phyloP scores from a whole-genome alignment of 2,113 vertebrate genomes.

The Xenopus tropicalis region UCB_Xtro_10.0 CM004448.2:117009001-117009500 shows the following conservation, averaged over 20 bases:
- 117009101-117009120: too few relatives aligned
- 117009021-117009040: too few relatives aligned
- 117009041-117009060: too few relatives aligned
- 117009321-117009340: conserved; percentile 38
- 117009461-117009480: conserved; percentile 12
- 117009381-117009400: conserved; percentile 17
- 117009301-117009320: conserved; percentile 24
- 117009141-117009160: too few relatives aligned
- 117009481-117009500: conserved; percentile 17
- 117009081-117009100: too few relatives aligned
- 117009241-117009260: neutral
- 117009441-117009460: conserved; percentile 32
- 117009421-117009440: conserved; percentile 32
- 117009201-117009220: too few relatives aligned
- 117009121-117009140: too few relatives aligned
- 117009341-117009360: conserved; percentile 37
- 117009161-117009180: too few relatives aligned
- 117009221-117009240: too few relatives aligned
- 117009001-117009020: too few relatives aligned
- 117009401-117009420: conserved; percentile 23
- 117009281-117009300: conserved; percentile 12
- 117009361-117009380: conserved; percentile 43
- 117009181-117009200: too few relatives aligned
- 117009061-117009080: too few relatives aligned
- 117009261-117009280: neutral